These are phyloP conservation scores for Epizoanthus stellaris DNA, from an alignment of 92 coral and sea anemone species.

Conservation along the genomic window DNA sequence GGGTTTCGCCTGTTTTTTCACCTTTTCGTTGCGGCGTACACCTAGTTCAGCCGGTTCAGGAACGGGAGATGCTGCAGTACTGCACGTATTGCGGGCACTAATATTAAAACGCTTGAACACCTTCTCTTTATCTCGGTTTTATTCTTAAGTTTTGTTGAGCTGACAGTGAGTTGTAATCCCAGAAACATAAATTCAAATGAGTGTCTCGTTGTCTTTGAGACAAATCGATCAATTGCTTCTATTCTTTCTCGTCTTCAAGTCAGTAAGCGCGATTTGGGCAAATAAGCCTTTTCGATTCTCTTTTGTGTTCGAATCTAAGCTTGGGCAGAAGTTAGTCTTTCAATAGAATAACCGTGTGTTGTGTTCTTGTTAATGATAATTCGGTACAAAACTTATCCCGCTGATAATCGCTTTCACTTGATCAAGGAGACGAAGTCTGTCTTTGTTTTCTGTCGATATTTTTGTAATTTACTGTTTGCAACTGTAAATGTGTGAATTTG, in stretches of 20 bases:
- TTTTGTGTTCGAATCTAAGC: constrained; percentile 33
- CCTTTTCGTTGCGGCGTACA: neutral
- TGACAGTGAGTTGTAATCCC: constrained; percentile 40
- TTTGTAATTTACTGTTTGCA: neutral
- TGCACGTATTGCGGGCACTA: neutral
- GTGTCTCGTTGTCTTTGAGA: constrained; percentile 35
- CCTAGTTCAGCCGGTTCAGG: no score
- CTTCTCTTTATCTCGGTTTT: constrained; percentile 19
- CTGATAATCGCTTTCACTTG: constrained; percentile 11
- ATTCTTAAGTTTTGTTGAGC: constrained; percentile 36
- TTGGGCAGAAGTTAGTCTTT: constrained; percentile 16
- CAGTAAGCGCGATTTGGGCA: constrained; percentile 37
- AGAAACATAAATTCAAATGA: constrained; percentile 44
- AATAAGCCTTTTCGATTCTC: constrained; percentile 32
- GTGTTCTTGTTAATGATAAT: constrained; percentile 17
- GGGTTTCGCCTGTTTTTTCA: neutral
- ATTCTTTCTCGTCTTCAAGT: constrained; percentile 37
- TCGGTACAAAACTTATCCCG: constrained; percentile 7
- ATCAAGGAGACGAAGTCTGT: constrained; percentile 7
- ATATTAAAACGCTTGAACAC: constrained; percentile 3
- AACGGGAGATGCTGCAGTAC: neutral
- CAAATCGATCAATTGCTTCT: constrained; percentile 47
- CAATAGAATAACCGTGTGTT: constrained; percentile 27
- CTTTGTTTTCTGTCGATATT: constrained; percentile 6
- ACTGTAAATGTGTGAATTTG: constrained; percentile 10